Evolutionary conservation across 1,140 invertebrate genomes (phyloP).

Genomic region (Limonius californicus): DNA sequence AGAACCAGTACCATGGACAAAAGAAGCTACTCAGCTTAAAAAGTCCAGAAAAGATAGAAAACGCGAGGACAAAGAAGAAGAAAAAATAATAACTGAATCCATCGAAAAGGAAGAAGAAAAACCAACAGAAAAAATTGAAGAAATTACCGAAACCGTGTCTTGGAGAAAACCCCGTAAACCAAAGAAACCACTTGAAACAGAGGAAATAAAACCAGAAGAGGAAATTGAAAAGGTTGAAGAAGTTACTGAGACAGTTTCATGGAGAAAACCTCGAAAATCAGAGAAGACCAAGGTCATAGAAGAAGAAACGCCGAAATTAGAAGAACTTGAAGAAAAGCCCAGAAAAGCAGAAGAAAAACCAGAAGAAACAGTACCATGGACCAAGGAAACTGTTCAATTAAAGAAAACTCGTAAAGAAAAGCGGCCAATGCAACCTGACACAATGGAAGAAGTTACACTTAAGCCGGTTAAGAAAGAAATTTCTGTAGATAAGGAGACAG

Average conservation of each 20-base stretch:
- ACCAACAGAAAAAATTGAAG: slow-evolving; percentile 11
- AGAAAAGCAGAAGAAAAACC: slow-evolving; percentile 29
- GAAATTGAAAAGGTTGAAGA: neutral
- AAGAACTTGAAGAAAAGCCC: slow-evolving; percentile 26
- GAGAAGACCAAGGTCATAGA: neutral
- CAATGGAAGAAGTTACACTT: slow-evolving; percentile 47
- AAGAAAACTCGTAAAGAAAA: slow-evolving; percentile 46
- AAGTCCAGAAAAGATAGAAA: neutral
- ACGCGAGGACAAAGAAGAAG: neutral
- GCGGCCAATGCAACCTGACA: slow-evolving; percentile 46
- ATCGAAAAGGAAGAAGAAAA: neutral
- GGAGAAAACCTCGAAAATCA: too few species aligned
- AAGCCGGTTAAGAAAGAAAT: slow-evolving; percentile 45
- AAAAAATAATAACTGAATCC: slow-evolving; percentile 17
- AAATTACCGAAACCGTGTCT: slow-evolving; percentile 20
- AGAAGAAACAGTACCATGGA: slow-evolving; percentile 45
- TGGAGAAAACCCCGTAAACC: slow-evolving; percentile 29
- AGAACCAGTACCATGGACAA: neutral
- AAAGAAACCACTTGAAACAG: slow-evolving; percentile 31
- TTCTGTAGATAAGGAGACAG: slow-evolving; percentile 28
- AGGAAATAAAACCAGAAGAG: neutral
- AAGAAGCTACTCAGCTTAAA: neutral
- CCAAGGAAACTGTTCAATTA: slow-evolving; percentile 48
- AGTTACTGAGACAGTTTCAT: neutral
- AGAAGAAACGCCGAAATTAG: neutral